These are phyloP conservation scores for Esox masquinongy DNA, from an alignment of 2,797 vertebrate genomes.

Conservation along the genomic window DNA sequence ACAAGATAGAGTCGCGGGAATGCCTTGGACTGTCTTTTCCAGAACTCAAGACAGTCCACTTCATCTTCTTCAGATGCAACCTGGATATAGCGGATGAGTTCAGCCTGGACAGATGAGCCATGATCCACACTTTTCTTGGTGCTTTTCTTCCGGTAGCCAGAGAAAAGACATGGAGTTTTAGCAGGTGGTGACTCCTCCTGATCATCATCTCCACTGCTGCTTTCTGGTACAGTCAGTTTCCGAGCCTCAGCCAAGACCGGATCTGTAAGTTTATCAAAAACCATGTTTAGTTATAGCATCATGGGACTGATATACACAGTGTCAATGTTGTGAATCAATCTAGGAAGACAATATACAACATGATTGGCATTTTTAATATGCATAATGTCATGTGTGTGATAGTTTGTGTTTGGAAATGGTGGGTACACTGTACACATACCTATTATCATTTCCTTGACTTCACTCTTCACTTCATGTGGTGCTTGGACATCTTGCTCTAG, in stretches of 20 bases:
- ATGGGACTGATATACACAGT: background rate
- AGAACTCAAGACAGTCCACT: constrained; percentile 11
- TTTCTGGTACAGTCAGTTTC: background rate
- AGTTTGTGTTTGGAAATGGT: too few species aligned
- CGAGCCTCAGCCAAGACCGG: background rate
- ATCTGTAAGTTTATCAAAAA: background rate
- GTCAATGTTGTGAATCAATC: background rate
- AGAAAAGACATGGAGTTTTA: constrained; percentile 24
- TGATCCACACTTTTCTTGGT: background rate
- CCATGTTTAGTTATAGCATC: too few species aligned
- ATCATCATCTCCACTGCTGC: background rate
- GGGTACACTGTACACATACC: too few species aligned
- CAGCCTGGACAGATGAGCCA: constrained; percentile 7
- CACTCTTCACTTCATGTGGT: background rate
- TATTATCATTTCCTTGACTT: background rate
- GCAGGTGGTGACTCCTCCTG: background rate
- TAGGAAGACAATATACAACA: background rate
- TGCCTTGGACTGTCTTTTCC: background rate
- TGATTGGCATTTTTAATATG: too few species aligned
- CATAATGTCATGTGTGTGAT: too few species aligned
- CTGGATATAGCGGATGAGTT: constrained; percentile 10
- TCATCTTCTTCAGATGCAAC: constrained; percentile 12
- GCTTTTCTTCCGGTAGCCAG: constrained; percentile 25
- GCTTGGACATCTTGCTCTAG: background rate
- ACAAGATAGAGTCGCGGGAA: too few species aligned